Conservation (phyloP, 2,797 vertebrate species). For the Rhincodon typus region DNA sequence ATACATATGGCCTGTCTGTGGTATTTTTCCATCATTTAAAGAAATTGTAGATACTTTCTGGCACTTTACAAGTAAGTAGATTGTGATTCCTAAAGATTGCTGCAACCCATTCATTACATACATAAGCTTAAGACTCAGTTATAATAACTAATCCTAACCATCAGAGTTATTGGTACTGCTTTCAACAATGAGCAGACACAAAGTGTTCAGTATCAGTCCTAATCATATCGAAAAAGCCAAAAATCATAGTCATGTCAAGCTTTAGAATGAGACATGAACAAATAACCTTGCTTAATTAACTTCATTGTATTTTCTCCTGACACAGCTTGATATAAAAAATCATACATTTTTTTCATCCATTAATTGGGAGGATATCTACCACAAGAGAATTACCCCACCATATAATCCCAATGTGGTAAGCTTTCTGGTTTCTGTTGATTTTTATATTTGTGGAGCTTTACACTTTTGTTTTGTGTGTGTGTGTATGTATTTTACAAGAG, state of each 20-base stretch:
- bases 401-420: slow-evolving; percentile 97
- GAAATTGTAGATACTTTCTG: background rate
- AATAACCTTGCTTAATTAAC: background rate
- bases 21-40: background rate
- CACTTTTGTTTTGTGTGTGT: background rate
- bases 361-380: slow-evolving; percentile 94
- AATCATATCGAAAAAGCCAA: background rate
- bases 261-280: background rate
- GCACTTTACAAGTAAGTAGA: background rate
- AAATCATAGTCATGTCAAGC: background rate
- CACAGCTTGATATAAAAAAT: slow-evolving; percentile 89
- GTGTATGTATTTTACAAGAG: background rate
- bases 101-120: background rate
- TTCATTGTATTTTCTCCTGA: slow-evolving; percentile 42
- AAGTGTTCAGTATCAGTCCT: background rate
- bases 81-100: background rate
- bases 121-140: background rate
- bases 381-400: slow-evolving; percentile 88
- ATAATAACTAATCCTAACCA: background rate
- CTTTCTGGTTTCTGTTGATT: slow-evolving; percentile 39
- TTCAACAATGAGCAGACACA: background rate
- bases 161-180: background rate
- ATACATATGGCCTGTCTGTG: background rate
- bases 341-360: slow-evolving; percentile 88
- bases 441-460: background rate